These are phyloP conservation scores for Spodoptera picta DNA, from an alignment of 2,888 invertebrate species.

Conservation along the genomic window DNA sequence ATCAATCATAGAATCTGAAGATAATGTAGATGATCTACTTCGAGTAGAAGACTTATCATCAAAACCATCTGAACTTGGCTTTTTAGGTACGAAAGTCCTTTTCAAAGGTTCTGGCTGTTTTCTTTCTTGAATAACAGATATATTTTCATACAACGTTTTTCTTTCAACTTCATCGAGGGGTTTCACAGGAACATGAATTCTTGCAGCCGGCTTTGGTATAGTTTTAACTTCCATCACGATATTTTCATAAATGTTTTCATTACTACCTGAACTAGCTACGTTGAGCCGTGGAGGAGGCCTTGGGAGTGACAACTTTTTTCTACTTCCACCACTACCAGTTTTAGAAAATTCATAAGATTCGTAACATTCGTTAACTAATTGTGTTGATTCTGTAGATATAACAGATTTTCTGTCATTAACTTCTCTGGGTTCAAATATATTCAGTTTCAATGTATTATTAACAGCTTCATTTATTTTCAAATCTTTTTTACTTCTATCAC, in stretches of 20 bases:
- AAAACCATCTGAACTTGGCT: constrained; percentile 59
- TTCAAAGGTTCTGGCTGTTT: constrained; percentile 73
- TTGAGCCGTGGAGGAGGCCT: constrained; percentile 76
- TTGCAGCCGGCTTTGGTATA: constrained; percentile 77
- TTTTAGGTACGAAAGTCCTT: constrained; percentile 64
- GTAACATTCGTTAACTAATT: constrained; percentile 81
- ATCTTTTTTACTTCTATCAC: constrained; percentile 59
- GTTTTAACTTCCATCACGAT: constrained; percentile 64
- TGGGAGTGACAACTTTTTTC: constrained; percentile 62
- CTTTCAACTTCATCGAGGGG: constrained; percentile 63
- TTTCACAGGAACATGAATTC: constrained; percentile 76
- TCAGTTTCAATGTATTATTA: constrained; percentile 68
- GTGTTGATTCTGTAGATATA: constrained; percentile 70
- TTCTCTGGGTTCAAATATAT: constrained; percentile 79
- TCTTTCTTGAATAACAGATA: constrained; percentile 66
- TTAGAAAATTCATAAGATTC: constrained; percentile 78
- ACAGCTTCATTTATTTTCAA: constrained; percentile 68
- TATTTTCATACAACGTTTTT: constrained; percentile 78
- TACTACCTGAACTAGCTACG: constrained; percentile 42
- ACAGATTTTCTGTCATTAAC: constrained; percentile 63
- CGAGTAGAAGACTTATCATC: constrained; percentile 60
- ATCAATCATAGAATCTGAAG: constrained; percentile 82
- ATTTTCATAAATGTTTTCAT: constrained; percentile 78
- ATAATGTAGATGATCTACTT: constrained; percentile 78
- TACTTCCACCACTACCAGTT: constrained; percentile 46